phyloP scores from a whole-genome alignment of 30 jellyfish, hydroid and myxozoan genomes.

The Hydra vulgaris region DNA sequence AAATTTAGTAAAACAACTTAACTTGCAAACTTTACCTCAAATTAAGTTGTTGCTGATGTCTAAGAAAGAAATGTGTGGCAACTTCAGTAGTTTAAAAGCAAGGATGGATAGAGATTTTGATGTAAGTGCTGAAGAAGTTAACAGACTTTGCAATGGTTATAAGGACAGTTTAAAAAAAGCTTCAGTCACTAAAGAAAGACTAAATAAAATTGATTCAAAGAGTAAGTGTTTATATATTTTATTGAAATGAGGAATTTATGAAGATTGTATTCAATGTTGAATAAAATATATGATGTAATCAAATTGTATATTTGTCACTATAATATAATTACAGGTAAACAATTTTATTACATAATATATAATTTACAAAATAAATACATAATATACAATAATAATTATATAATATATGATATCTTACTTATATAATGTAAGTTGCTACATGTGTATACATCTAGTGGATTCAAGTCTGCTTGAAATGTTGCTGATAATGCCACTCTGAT shows the following conservation, averaged over 20 bases:
- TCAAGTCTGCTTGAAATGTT: no score
- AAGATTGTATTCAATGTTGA: neutral
- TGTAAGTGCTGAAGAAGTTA: constrained; percentile 54
- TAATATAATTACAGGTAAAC: no score
- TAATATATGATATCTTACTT: no score
- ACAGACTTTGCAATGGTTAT: constrained; percentile 41
- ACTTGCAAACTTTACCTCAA: constrained; percentile 14
- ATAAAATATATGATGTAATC: no score
- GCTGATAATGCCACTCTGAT: no score
- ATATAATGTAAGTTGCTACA: no score
- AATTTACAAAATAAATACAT: no score
- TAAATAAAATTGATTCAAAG: constrained; percentile 38
- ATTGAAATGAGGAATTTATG: neutral
- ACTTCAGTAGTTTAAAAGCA: constrained; percentile 26
- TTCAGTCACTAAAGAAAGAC: constrained; percentile 25
- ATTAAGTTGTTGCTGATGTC: constrained; percentile 27
- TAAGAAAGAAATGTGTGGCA: constrained; percentile 43
- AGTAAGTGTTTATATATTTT: constrained; percentile 23
- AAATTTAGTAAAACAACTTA: constrained; percentile 47
- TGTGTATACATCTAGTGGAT: no score
- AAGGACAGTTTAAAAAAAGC: constrained; percentile 40
- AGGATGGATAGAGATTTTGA: constrained; percentile 44
- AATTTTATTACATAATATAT: no score
- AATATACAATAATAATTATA: no score
- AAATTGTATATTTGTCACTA: no score